Evolutionary conservation across 2,797 vertebrate genomes (phyloP), one percentile per base, ranked within the genome.

Genomic region (Molossus molossus): DNA sequence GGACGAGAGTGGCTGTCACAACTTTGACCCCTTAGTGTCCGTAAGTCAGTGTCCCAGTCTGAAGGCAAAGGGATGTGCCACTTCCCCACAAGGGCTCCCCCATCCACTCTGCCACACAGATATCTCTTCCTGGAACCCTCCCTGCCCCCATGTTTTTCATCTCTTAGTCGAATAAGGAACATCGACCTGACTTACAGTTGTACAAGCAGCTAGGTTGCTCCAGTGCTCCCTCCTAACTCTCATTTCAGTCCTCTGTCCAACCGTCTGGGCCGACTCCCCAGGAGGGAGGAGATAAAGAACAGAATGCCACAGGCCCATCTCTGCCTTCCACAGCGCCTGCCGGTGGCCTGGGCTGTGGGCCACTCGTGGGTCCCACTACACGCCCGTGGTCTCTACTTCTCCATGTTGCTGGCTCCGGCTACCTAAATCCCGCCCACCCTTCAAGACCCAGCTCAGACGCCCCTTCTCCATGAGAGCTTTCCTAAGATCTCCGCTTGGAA

Each of bases 151-250:
- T 69, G 9, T 75, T 86, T 58, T 79, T 87, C 55, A 53, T 48
- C 29, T 93, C 60, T 87, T 82, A 75, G 53, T 10, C 29, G 53
- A 83, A 76, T 57, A 65, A 86, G 53, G 29, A 86, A 95, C 87
- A 60, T 48, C n/a, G 57, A 69, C 40, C 45, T 94, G 53, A 85
- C 10, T 45, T 85, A 62, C 94, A 92, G 72, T n/a, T 33, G 45
- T 48, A 23, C 2, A 37, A 33, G 21, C 8, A 92, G 11, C 37
- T 6, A 29, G 17, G 5, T 27, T 37, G 95, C 87, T 72, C 18
- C 29, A 80, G 48, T 53, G 25, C 2, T 91, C 53, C 57, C 12
- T 57, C 60, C 45, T 67, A 87, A 94, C 17, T 75, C 64, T 80
- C 80, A 55, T 45, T 92, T 69, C 79, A 87, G 70, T 67, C 53